Evolutionary conservation across 2,797 vertebrate genomes (phyloP), one percentile per base, ranked within the genome.

Genomic region (Hypotaenidia okinawae): DNA sequence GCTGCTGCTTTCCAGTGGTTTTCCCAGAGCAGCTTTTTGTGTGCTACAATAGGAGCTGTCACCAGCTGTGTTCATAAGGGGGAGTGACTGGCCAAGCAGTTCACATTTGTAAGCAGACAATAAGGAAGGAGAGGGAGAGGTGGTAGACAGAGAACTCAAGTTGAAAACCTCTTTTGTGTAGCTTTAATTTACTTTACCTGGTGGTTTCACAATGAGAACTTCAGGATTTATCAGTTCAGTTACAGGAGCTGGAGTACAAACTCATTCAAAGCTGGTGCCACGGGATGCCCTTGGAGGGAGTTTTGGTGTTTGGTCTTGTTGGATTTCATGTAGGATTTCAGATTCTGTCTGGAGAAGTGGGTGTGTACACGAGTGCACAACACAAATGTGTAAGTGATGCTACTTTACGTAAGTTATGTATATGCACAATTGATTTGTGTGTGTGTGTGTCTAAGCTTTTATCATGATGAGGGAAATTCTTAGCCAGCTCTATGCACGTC

Each of bases 391-490:
- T 24, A 4, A n/a, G 24, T 22, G 52, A 30, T 59, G 16, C 27
- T 21, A 39, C 8, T 58, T 43, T 30, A n/a, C 8, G 3, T 32
- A 33, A 64, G 43, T 43, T 37, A 23, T 21, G 7, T 32, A 8
- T n/a, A 10, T 10, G 10, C 33, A 22, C 6, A 22, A 35, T 14
- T 54, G 33, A 30, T 47, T 47, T 43, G 0, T 51, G 3, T 8
- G 0, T 41, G 4, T n/a, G 49, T 32, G 13, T 0, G 0, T 16
- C 4, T 54, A 21, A 10, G 37, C 24, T 41, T 32, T 25, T 22
- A 1, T 5, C 41, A 24, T 18, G 37, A 8, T 49, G 49, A 67
- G 54, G 11, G 6, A 52, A 54, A 1, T 35, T 23, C 52, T 30
- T 4, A n/a, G 23, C 17, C 54, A 70, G 49, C 52, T 55, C 24